phyloP scores from a whole-genome alignment of 2,113 vertebrate genomes.

The Chaetorhynchus papuensis region DNA sequence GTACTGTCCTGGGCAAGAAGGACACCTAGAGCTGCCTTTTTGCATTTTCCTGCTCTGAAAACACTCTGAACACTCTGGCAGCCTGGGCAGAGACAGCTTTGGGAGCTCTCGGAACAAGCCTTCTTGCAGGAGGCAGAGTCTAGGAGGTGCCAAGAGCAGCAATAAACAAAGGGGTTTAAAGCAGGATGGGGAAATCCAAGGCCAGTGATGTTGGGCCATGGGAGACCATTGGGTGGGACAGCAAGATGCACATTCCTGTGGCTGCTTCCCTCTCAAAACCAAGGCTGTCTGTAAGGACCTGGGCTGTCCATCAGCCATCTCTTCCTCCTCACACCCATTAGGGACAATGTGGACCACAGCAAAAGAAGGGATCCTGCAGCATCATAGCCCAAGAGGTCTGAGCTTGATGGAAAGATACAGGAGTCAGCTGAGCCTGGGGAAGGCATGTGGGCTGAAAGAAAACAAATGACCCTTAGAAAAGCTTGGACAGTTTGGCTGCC shows the following conservation, averaged over 20 bases:
- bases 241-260: background rate
- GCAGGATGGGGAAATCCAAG: background rate
- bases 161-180: background rate
- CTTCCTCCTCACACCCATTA: background rate
- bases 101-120: background rate
- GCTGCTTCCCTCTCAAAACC: background rate
- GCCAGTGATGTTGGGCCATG: background rate
- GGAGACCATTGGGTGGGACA: background rate
- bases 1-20: background rate
- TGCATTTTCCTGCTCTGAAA: background rate
- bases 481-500: background rate
- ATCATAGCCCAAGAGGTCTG: background rate
- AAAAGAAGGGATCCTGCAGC: background rate
- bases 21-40: background rate
- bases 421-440: background rate
- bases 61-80: background rate
- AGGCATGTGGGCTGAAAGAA: background rate
- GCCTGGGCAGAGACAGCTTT: background rate
- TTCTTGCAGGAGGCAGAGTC: background rate
- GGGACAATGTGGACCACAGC: accelerated
- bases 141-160: background rate
- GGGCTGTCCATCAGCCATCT: background rate
- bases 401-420: background rate
- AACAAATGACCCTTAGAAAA: background rate
- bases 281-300: background rate